A percentile compares a stretch with the other conserved stretches of the same genome.
These are phyloP conservation scores for Falco novaeseelandiae DNA, from an alignment of 2,797 vertebrate genomes.

Conservation along the genomic window DNA sequence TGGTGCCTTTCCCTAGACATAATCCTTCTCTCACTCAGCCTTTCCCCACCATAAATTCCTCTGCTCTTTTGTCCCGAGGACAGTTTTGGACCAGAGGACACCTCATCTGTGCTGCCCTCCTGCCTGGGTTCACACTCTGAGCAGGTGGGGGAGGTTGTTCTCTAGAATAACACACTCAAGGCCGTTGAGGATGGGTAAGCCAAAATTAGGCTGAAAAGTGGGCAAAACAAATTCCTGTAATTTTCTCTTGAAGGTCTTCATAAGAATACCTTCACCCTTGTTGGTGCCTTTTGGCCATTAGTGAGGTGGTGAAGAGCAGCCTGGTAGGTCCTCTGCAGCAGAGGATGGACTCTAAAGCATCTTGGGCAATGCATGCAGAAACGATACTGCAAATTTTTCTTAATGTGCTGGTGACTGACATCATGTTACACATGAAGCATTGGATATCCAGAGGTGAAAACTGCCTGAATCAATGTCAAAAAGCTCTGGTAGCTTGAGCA, in stretches of 20 bases:
- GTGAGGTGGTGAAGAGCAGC: not conserved
- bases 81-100: not conserved
- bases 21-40: not conserved
- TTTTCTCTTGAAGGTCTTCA: not conserved
- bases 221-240: not conserved
- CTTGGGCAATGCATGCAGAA: not conserved
- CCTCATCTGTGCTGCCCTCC: fast-evolving
- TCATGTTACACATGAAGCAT: fast-evolving
- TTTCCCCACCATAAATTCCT: not conserved
- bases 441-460: not conserved
- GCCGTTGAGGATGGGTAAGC: not conserved
- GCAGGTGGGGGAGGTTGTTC: not conserved
- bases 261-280: not conserved
- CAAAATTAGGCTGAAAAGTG: not conserved
- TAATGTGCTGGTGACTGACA: not conserved
- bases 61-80: not conserved
- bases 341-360: not conserved
- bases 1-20: not conserved
- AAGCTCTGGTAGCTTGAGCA: not conserved
- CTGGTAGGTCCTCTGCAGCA: not conserved
- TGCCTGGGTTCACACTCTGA: not conserved
- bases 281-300: not conserved
- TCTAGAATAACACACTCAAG: not conserved
- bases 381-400: not conserved
- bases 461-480: not conserved